Evolutionary conservation across 1,140 invertebrate species (phyloP), one percentile per base, ranked within the genome.

Genomic region (Drosophila pseudoananassae): DNA sequence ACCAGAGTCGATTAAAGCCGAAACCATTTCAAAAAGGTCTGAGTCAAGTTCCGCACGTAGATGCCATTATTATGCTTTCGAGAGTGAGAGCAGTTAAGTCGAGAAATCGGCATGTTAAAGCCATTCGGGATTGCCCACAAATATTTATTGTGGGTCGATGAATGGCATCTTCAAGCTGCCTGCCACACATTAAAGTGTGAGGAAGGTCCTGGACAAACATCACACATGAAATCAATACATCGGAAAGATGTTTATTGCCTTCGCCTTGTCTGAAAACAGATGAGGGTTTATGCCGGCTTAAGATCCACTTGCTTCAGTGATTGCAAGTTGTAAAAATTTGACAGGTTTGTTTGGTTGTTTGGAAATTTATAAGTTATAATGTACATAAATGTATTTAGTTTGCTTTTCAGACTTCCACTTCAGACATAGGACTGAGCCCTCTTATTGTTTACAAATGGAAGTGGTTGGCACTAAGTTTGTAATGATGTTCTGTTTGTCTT

Each of bases 1-100:
- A 46, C 58, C 33, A 29, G 53, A 57, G 55, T 65, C 46, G 45
- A 64, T 69, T 56, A 69, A 49, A 56, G 65, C 50, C 49, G 40
- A 43, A 43, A 43, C 33, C 40, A 55, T 55, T 68, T 15, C 9
- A 29, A 56, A 49, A 68, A 69, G 50, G 63, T 66, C 65, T 53
- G 17, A 25, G 10, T 10, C 29, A 40, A 54, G 31, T 49, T 29
- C 31, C 63, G 25, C 66, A 69, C 66, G 66, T 69, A 69, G 31
- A 10, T 8, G 25, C 43, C 64, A 69, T 69, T 69, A 69, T 36
- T 56, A 10, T 25, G 31, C 14, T 5, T 61, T 31, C 40, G 49
- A 38, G 33, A 15, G n/a, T 23, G 29, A 68, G 23, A 47, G 36
- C 58, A 31, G 50, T 23, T 38, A 49, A 55, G 61, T n/a, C 64